These are phyloP conservation scores for Rapana venosa DNA, from an alignment of 2,888 invertebrate genomes.

Conservation along the genomic window DNA sequence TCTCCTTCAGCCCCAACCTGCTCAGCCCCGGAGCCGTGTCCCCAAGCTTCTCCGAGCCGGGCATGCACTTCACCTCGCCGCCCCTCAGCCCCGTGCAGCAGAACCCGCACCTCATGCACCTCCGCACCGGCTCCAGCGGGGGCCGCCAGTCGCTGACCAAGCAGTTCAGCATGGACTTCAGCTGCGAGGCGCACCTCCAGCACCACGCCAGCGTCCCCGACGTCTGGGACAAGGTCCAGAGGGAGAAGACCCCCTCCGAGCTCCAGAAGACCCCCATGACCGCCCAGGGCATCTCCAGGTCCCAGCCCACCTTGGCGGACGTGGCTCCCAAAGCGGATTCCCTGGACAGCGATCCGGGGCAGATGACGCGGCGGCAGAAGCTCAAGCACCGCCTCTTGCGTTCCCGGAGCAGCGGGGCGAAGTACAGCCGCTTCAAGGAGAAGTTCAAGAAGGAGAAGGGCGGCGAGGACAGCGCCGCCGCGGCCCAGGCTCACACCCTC, in stretches of 20 bases:
- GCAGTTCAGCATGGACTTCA: constrained; percentile 56
- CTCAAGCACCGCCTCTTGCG: constrained; percentile 52
- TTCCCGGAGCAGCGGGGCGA: constrained; percentile 59
- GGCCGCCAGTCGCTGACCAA: constrained; percentile 53
- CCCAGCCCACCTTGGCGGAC: constrained; percentile 52
- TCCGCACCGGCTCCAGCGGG: constrained; percentile 35
- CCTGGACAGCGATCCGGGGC: constrained; percentile 44
- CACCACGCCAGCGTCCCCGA: constrained; percentile 49
- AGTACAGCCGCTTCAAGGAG: constrained; percentile 58
- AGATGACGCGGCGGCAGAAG: constrained; percentile 39
- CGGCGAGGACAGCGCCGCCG: constrained; percentile 37
- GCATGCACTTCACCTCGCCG: constrained; percentile 50
- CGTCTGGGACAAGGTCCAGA: constrained; percentile 49
- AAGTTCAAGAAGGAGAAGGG: constrained; percentile 53
- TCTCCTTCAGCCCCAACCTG: constrained; percentile 22
- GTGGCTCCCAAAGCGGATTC: constrained; percentile 41
- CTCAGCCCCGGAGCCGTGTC: constrained; percentile 35
- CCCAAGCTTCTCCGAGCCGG: constrained; percentile 47
- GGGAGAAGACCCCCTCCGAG: background rate
- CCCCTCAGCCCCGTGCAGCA: constrained; percentile 49
- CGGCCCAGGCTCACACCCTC: constrained; percentile 39
- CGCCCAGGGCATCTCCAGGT: constrained; percentile 48
- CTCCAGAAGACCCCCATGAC: background rate
- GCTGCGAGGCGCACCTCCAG: constrained; percentile 46
- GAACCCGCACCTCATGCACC: constrained; percentile 48